Percentiles rank a stretch among this genome's conserved stretches.
phyloP scores from a whole-genome alignment of 2,113 vertebrate species.

The Rhinogobius similis region DNA sequence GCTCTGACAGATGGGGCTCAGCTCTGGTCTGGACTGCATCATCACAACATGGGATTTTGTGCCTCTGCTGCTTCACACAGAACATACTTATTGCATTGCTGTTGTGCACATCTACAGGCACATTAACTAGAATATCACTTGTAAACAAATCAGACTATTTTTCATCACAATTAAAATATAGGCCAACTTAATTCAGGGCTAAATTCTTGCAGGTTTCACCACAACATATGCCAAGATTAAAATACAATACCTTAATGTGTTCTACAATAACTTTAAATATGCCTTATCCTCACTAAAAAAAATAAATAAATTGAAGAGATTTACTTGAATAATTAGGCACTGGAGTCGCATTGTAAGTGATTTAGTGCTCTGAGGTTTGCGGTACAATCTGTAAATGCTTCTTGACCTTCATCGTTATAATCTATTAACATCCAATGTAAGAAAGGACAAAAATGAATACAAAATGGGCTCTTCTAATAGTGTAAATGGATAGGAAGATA shows the following conservation, averaged over 20 bases:
- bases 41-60: constrained; percentile 67
- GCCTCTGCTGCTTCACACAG: constrained; percentile 38
- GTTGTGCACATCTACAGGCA: neutral
- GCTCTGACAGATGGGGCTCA: constrained; percentile 66
- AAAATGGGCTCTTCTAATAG: constrained; percentile 25
- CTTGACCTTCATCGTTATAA: constrained; percentile 35
- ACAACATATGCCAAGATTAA: no score
- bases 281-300: neutral
- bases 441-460: constrained; percentile 16
- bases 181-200: no score
- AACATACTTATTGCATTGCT: neutral
- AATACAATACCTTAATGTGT: no score
- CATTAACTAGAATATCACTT: no score
- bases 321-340: no score
- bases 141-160: no score
- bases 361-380: constrained; percentile 27
- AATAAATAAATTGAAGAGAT: constrained; percentile 1
- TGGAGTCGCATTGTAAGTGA: neutral
- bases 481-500: constrained; percentile 32
- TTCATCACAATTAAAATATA: no score
- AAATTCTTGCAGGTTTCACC: no score
- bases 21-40: constrained; percentile 46
- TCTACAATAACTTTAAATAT: constrained; percentile 1
- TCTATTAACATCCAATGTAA: constrained; percentile 12
- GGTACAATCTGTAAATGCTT: constrained; percentile 28